These are phyloP conservation scores for Tetanocera ferruginea DNA, from an alignment of 2,888 invertebrate species.

Conservation along the genomic window DNA sequence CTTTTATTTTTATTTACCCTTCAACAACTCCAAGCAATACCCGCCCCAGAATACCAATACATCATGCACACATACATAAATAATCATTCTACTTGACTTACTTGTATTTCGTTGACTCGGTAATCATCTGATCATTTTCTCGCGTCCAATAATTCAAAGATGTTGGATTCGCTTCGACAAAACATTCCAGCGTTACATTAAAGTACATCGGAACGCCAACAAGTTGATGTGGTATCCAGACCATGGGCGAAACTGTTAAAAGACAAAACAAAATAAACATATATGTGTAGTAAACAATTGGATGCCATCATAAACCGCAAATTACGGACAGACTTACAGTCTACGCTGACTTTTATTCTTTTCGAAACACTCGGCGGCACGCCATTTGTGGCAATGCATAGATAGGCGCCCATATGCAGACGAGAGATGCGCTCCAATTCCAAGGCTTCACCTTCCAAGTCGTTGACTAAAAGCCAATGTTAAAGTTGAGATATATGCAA, in stretches of 20 bases:
- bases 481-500: not conserved
- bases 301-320: conserved; percentile 4
- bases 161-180: conserved; percentile 91
- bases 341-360: conserved; percentile 92
- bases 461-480: conserved; percentile 74
- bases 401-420: conserved; percentile 91
- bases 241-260: conserved; percentile 88
- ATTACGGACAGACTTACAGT: conserved; percentile 80
- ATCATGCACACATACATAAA: no score
- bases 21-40: no score
- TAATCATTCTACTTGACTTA: conserved; percentile 53
- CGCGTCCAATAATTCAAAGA: conserved; percentile 93
- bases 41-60: no score
- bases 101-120: conserved; percentile 85
- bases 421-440: conserved; percentile 88
- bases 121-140: conserved; percentile 90
- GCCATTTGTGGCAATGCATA: conserved; percentile 88
- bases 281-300: not conserved
- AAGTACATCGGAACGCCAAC: conserved; percentile 88
- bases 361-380: conserved; percentile 92
- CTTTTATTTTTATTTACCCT: no score
- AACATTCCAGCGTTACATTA: conserved; percentile 88
- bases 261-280: not conserved
- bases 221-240: conserved; percentile 91
- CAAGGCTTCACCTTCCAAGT: conserved; percentile 87